phyloP scores from a whole-genome alignment of 2,888 invertebrate species.

The Harpagoxenus sublaevis region DNA sequence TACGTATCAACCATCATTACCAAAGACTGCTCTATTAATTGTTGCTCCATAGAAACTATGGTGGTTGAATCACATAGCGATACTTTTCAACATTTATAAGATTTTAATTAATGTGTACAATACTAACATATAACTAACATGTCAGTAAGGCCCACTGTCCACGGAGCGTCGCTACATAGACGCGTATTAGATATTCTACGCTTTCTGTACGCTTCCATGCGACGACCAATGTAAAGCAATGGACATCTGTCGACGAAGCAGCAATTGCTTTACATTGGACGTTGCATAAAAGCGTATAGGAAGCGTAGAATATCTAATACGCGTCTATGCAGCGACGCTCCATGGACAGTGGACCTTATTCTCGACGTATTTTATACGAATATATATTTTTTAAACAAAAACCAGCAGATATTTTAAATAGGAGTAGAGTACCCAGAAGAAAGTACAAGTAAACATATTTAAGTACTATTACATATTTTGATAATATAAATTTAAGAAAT shows the following conservation, averaged over 20 bases:
- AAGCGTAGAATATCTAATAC: no score
- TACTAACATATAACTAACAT: background rate
- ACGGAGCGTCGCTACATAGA: no score
- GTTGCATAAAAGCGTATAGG: no score
- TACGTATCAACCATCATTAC: background rate
- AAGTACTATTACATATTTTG: background rate
- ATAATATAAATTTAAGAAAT: background rate
- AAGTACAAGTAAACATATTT: background rate
- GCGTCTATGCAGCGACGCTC: no score
- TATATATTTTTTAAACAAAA: constrained; percentile 62
- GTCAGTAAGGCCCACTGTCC: background rate
- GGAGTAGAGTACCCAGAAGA: background rate
- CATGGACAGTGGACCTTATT: background rate
- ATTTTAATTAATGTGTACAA: constrained; percentile 26
- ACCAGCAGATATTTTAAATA: background rate
- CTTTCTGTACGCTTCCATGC: no score
- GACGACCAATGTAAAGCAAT: no score
- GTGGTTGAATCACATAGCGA: background rate
- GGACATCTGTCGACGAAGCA: no score
- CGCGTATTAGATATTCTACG: no score
- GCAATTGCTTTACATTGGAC: no score
- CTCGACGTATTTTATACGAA: constrained; percentile 57
- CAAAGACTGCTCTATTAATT: constrained; percentile 56
- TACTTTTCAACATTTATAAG: background rate
- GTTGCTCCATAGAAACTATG: background rate